These are phyloP conservation scores for Prionace glauca DNA, from an alignment of 2,797 vertebrate genomes.

Conservation along the genomic window DNA sequence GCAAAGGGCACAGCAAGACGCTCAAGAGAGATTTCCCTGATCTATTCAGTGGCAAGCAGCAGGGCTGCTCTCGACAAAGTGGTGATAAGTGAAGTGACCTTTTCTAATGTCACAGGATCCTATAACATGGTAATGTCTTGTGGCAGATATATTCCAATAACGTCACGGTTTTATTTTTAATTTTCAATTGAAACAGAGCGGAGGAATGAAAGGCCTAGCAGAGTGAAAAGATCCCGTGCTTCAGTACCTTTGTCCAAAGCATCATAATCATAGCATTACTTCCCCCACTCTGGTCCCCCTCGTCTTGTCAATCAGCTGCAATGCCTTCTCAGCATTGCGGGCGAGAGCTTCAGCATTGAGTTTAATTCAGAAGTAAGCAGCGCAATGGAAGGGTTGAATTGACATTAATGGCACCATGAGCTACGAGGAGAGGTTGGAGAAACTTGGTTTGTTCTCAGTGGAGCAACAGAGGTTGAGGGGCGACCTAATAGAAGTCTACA, in stretches of 20 bases:
- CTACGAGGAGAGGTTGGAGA: no score
- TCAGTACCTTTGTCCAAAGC: background rate
- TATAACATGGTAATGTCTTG: background rate
- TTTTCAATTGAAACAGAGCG: background rate
- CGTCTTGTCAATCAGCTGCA: background rate
- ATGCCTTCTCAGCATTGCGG: background rate
- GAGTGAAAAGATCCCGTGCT: background rate
- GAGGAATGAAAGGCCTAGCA: background rate
- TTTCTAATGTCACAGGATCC: conserved; percentile 8
- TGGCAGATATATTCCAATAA: background rate
- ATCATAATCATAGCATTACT: background rate
- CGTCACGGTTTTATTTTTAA: background rate
- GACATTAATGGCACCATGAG: no score
- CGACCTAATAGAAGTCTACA: no score
- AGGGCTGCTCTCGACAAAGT: background rate
- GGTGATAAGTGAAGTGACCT: conserved; percentile 15
- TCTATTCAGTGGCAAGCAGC: background rate
- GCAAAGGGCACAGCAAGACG: background rate
- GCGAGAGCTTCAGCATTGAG: background rate
- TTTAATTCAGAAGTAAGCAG: background rate
- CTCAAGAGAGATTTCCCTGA: background rate
- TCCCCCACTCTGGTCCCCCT: background rate
- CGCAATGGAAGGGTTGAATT: background rate
- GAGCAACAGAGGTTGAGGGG: no score
- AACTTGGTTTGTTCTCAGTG: no score